Percentiles rank a stretch among this genome's conserved stretches.
phyloP scores from a whole-genome alignment of 2,888 invertebrate species.

The Podotricha telesiphe region DNA sequence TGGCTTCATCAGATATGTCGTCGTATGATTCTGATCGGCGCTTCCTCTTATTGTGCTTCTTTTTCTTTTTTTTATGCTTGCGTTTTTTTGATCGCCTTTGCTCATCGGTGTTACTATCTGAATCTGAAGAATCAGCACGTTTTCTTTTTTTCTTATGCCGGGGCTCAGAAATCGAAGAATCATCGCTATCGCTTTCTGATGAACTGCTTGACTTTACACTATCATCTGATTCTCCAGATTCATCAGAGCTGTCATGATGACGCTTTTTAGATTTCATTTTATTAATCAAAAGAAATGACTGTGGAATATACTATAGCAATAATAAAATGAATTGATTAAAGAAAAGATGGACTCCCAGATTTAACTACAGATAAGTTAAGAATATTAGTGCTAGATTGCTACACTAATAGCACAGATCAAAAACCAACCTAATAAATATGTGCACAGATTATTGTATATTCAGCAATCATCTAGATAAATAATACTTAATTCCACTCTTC shows the following conservation, averaged over 20 bases:
- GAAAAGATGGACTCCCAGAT: conserved; percentile 10
- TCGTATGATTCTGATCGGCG: conserved; percentile 65
- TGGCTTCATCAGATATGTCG: conserved; percentile 59
- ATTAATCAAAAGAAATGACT: background rate
- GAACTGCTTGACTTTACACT: conserved; percentile 70
- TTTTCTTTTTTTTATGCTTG: conserved; percentile 81
- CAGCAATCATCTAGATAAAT: no score
- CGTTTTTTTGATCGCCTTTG: conserved; percentile 74
- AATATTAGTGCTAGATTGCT: background rate
- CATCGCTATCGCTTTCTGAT: conserved; percentile 73
- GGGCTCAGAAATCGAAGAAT: conserved; percentile 67
- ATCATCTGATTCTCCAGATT: conserved; percentile 70
- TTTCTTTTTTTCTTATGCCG: conserved; percentile 77
- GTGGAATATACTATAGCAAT: background rate
- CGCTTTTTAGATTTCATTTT: conserved; percentile 76
- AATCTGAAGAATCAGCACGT: conserved; percentile 72
- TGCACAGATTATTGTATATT: background rate
- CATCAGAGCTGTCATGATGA: conserved; percentile 72
- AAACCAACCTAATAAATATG: background rate
- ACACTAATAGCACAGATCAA: background rate
- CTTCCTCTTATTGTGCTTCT: conserved; percentile 77
- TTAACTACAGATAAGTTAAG: background rate
- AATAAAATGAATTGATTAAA: conserved; percentile 7
- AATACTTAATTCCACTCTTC: no score
- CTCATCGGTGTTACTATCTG: conserved; percentile 72